Percentiles rank a stretch among this genome's conserved stretches.
These are phyloP conservation scores for Mesorhabditis sp. DNA, from an alignment of 2,888 invertebrate species.

Conservation along the genomic window DNA sequence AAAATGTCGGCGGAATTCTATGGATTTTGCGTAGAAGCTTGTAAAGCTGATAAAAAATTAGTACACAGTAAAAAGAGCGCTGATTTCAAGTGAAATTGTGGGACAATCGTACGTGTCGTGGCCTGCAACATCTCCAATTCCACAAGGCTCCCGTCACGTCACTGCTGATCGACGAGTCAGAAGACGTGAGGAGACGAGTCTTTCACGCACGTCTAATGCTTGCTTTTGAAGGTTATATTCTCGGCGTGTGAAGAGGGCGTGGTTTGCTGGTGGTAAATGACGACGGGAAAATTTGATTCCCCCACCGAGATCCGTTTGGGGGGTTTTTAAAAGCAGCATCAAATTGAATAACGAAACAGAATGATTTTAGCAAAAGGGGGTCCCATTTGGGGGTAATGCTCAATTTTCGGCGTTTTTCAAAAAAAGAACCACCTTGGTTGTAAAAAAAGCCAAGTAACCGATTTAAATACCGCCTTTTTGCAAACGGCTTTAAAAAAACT, in stretches of 20 bases:
- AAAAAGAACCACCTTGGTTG: too few species aligned
- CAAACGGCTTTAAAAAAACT: too few species aligned
- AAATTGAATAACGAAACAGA: too few species aligned
- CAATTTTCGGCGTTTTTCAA: too few species aligned
- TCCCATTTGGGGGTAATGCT: too few species aligned
- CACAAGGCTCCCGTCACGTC: conserved; percentile 41
- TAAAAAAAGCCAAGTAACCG: too few species aligned
- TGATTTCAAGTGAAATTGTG: not conserved
- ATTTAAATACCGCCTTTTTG: too few species aligned
- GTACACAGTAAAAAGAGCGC: too few species aligned
- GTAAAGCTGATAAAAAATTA: not conserved
- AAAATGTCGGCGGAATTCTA: not conserved
- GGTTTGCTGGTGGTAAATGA: conserved; percentile 52
- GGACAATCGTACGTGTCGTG: not conserved
- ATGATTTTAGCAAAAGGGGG: too few species aligned
- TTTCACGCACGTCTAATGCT: not conserved
- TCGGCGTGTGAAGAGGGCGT: conserved; percentile 46
- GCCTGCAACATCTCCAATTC: conserved; percentile 25
- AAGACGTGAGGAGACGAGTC: conserved; percentile 13
- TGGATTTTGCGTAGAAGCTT: not conserved
- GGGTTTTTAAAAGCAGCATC: not conserved
- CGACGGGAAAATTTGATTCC: conserved; percentile 21
- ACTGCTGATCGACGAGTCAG: conserved; percentile 24
- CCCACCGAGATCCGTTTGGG: conserved; percentile 19
- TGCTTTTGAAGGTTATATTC: conserved; percentile 30